Evolutionary conservation across 1,140 invertebrate genomes (phyloP), one percentile per base, ranked within the genome.

Genomic region (Eumeta japonica): DNA sequence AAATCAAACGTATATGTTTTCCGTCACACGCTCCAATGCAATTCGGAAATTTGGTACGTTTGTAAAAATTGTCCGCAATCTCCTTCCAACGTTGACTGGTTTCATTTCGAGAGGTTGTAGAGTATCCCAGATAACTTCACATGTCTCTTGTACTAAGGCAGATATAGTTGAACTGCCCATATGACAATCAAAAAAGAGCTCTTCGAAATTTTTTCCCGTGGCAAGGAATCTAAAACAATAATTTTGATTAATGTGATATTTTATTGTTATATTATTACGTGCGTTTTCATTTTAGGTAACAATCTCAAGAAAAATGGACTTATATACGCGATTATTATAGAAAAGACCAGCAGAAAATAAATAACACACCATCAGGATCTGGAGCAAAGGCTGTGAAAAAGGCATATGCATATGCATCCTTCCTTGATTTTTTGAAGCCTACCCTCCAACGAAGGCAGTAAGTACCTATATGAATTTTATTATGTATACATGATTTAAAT

Each of bases 1-100:
- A 42, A 43, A 58, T 50, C 39, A 75, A 52, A 35, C 48, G 43
- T 18, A 76, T 55, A 50, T 76, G 71, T 48, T 77, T 77, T 13
- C 63, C 71, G 49, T 77, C 73, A n/a, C n/a, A n/a, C 15, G 77
- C 52, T 12, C 62, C 65, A 28, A 75, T 39, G 41, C 67, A 74
- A 39, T 73, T 60, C 5, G 73, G 71, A 50, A 77, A 76, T 55
- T 71, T 60, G 54, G 64, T 75, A 39, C 46, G 50, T 52, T 50
- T 41, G 20, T 42, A 39, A 39, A 30, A 67, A 32, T 43, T 42
- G 18, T 45, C 29, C 3, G 46, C 31, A 39, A 44, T 44, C 34
- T 48, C 39, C 19, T 28, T 24, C 33, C 41, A 43, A 38, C 44
- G 44, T 43, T 43, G 29, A 35, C 39, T 46, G 39, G 36, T 17